Evolutionary conservation across 2,113 vertebrate species (phyloP).

Genomic region (Dolichotis patagonum): DNA sequence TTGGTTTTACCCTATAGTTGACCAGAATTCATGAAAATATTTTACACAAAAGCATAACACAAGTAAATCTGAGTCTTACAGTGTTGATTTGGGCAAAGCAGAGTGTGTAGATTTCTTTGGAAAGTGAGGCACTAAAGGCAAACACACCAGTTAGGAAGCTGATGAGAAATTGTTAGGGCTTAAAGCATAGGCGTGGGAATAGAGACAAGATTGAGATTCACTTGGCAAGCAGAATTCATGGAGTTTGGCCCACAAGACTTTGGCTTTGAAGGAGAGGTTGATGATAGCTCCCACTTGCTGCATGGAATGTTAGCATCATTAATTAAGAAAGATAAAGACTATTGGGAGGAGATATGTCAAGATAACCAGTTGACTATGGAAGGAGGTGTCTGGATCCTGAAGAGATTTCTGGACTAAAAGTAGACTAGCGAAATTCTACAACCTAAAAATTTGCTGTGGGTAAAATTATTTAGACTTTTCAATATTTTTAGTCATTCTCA

Average conservation of each 20-base stretch:
- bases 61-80: background rate
- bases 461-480: background rate
- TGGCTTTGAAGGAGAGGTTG: constrained; percentile 50
- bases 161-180: background rate
- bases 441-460: background rate
- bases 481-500: background rate
- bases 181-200: background rate
- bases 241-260: background rate
- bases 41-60: background rate
- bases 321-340: constrained; percentile 71
- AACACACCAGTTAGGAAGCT: background rate
- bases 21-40: background rate
- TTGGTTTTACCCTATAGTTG: background rate
- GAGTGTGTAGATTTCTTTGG: background rate
- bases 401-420: constrained; percentile 40
- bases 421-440: constrained; percentile 49
- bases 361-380: background rate
- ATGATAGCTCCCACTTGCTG: constrained; percentile 43
- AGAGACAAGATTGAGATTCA: constrained; percentile 23
- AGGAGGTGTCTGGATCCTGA: constrained; percentile 46
- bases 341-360: background rate
- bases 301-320: constrained; percentile 71
- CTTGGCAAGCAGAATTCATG: constrained; percentile 42
- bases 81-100: background rate
- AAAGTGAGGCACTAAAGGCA: background rate